Evolutionary conservation across 2,888 invertebrate species (phyloP), one percentile per base, ranked within the genome.

Genomic region (Thera obeliscata): DNA sequence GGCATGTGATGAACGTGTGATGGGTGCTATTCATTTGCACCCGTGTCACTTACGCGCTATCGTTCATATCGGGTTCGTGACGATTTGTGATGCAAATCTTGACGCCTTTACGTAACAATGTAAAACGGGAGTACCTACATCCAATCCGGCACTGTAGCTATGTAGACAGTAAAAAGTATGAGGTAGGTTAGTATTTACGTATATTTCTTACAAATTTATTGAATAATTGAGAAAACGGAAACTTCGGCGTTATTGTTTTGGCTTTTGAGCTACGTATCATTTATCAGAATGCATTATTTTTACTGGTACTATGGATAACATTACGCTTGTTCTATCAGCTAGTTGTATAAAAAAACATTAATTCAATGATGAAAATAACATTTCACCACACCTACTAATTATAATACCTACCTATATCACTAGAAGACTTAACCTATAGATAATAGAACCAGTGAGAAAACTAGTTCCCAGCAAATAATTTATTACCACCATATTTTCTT

Each of bases 1-100:
- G 68, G 73, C 56, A 70, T 71, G 66, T 55, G 67, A 72, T 72
- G 59, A n/a, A 67, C 61, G 70, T 71, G 70, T 66, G 69, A 74
- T 74, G 9, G 43, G 9, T 46, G 57, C 36, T 57, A 35, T 66
- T 74, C 65, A 75, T 78, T 77, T 67, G 72, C 72, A 75, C 71
- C 62, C 72, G 57, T 55, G 69, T 67, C 72, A 35, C 55, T 46
- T 48, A 36, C 62, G 35, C 56, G 59, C 38, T 58, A 67, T 65
- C 57, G 58, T 60, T 67, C 59, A 64, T 63, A 68, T 68, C 61
- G 49, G 46, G 38, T 12, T 48, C 36, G 2, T 52, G 43, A 43
- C 48, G 63, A 68, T 66, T 71, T 61, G 68, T 43, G 59, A 68
- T 64, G 60, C 64, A 64, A 63, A 69, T 69, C 65, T 66, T 9